phyloP scores from a whole-genome alignment of 2,797 vertebrate genomes.

The Darevskia mixta region DNA sequence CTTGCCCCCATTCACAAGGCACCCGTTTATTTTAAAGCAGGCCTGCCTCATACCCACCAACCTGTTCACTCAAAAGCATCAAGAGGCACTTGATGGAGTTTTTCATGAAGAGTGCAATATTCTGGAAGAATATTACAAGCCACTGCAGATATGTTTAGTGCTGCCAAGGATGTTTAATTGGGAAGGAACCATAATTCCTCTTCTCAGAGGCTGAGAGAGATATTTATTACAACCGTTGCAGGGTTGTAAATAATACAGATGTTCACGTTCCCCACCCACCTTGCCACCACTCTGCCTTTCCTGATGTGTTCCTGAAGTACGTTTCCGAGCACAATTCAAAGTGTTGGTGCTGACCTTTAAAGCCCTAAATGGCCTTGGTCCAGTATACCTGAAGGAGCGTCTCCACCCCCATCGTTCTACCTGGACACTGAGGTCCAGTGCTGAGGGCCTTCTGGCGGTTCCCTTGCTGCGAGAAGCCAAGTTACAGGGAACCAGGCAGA shows the following conservation, averaged over 20 bases:
- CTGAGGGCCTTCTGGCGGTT: no score
- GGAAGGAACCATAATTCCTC: neutral
- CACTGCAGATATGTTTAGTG: neutral
- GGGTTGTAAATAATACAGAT: slow-evolving; percentile 8
- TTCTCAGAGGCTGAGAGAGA: rapidly evolving
- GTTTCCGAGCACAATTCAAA: no score
- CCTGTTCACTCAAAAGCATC: slow-evolving; percentile 21
- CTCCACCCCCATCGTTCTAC: no score
- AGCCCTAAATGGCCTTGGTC: no score
- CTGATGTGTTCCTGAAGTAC: neutral
- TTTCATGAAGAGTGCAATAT: neutral
- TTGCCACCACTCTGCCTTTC: neutral
- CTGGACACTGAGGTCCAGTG: no score
- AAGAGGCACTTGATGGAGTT: neutral
- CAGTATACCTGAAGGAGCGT: no score
- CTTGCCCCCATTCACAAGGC: slow-evolving; percentile 3
- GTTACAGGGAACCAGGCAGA: no score
- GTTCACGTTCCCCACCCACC: rapidly evolving
- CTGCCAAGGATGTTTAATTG: neutral
- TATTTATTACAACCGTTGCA: neutral
- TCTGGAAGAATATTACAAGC: slow-evolving; percentile 14
- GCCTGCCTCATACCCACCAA: neutral
- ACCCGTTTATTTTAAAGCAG: neutral
- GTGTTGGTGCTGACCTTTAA: no score
- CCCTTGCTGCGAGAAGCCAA: no score